A percentile compares a stretch with the other conserved stretches of the same genome.
These are phyloP conservation scores for Girardia tigrina DNA, from an alignment of 2,888 invertebrate species.

Conservation along the genomic window DNA sequence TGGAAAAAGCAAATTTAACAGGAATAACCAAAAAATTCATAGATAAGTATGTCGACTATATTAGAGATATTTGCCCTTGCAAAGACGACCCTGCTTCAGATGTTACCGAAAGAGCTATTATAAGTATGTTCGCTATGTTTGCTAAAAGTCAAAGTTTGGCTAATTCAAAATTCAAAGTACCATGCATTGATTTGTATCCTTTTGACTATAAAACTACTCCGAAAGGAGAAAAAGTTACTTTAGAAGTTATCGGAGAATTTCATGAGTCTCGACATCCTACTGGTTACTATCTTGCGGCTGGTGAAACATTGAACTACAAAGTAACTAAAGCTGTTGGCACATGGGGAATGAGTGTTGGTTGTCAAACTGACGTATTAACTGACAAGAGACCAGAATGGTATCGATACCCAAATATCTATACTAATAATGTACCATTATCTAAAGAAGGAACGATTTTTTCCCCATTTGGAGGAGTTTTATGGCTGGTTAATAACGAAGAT, in stretches of 20 bases:
- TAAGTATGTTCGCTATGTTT: not conserved
- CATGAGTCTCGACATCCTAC: not conserved
- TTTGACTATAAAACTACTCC: conserved; percentile 19
- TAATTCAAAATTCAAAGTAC: conserved; percentile 35
- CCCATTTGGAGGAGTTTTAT: conserved; percentile 24
- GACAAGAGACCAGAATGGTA: conserved; percentile 16
- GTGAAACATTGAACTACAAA: conserved; percentile 8
- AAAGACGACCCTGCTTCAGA: not conserved
- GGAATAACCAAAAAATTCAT: not conserved
- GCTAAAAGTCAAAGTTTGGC: not conserved
- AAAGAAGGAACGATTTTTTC: not conserved
- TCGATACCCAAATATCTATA: conserved; percentile 25
- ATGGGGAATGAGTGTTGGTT: conserved; percentile 7
- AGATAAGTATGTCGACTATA: not conserved
- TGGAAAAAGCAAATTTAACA: not conserved
- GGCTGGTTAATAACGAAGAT: not conserved
- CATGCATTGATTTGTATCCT: conserved; percentile 36
- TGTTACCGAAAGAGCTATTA: not conserved
- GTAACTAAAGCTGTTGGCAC: not conserved
- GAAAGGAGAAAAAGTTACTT: not conserved
- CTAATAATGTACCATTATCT: not conserved
- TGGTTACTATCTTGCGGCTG: conserved; percentile 29
- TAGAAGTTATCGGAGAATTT: not conserved
- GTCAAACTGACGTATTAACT: conserved; percentile 20
- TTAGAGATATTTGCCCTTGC: not conserved